Evolutionary conservation across 2,113 vertebrate species (phyloP).

Genomic region (Pontoporia blainvillei): DNA sequence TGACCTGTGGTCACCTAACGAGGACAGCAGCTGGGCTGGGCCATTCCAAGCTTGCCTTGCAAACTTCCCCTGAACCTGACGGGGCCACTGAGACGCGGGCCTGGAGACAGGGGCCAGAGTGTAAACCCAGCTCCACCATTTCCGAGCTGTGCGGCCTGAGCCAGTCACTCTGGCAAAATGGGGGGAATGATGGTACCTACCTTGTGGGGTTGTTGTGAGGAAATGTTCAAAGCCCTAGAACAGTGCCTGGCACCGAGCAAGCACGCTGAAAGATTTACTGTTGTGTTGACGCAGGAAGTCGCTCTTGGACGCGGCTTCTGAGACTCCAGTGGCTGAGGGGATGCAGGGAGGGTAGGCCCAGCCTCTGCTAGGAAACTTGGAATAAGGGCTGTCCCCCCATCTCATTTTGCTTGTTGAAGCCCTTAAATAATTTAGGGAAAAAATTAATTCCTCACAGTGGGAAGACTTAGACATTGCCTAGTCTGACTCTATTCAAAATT

Average conservation of each 20-base stretch:
- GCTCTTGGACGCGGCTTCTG: neutral
- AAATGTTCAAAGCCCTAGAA: no score
- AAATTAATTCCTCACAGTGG: neutral
- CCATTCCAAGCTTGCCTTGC: neutral
- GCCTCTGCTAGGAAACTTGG: neutral
- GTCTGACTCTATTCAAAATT: neutral
- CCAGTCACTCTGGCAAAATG: neutral
- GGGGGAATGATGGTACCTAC: neutral
- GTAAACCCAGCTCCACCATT: accelerated
- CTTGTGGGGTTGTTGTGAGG: neutral
- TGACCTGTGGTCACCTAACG: neutral
- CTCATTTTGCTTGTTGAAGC: neutral
- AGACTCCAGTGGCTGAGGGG: neutral
- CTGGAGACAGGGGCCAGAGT: neutral
- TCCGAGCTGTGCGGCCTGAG: accelerated
- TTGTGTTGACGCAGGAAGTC: accelerated
- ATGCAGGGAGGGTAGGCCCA: neutral
- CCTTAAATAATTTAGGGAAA: neutral
- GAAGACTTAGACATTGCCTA: neutral
- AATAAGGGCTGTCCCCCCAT: no score
- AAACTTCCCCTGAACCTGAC: neutral
- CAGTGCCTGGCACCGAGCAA: neutral
- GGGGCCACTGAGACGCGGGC: neutral
- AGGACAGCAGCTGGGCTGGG: neutral
- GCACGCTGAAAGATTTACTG: neutral